Percentiles rank a stretch among this genome's conserved stretches.
These are phyloP conservation scores for Eremophila alpestris DNA, from an alignment of 2,797 vertebrate species.

Conservation along the genomic window DNA sequence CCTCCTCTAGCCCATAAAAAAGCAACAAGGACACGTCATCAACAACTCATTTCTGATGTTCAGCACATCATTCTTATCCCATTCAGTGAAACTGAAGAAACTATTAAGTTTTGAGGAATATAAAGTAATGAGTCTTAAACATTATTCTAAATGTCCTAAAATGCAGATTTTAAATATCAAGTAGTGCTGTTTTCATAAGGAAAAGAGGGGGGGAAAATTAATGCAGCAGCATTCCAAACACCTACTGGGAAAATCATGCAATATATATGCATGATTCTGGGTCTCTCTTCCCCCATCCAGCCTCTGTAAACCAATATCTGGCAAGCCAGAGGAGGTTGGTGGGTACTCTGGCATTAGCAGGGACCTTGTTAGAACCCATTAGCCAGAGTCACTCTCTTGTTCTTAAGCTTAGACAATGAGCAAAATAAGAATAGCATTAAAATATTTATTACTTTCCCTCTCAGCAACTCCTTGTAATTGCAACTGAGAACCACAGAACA, in stretches of 20 bases:
- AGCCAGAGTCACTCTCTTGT: not conserved
- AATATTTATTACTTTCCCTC: not conserved
- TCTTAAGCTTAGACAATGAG: not conserved
- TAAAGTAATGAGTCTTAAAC: not conserved
- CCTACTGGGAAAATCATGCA: not conserved
- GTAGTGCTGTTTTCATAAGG: too few relatives aligned
- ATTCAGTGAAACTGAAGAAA: not conserved
- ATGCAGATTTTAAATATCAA: not conserved
- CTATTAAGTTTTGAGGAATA: not conserved
- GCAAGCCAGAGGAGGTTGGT: not conserved
- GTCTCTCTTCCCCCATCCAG: not conserved
- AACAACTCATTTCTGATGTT: not conserved
- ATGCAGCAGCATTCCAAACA: not conserved
- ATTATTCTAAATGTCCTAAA: not conserved
- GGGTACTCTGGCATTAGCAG: not conserved
- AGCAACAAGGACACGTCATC: not conserved
- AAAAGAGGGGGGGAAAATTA: accelerated
- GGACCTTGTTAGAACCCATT: not conserved
- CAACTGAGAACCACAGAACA: not conserved
- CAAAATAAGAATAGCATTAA: not conserved
- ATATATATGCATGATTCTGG: not conserved
- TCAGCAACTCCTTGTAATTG: not conserved
- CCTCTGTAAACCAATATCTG: not conserved
- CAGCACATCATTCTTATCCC: not conserved
- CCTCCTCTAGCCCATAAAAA: not conserved